Conservation (phyloP, 64 coral and sea anemone species). For the Anthopleura sola region DNA sequence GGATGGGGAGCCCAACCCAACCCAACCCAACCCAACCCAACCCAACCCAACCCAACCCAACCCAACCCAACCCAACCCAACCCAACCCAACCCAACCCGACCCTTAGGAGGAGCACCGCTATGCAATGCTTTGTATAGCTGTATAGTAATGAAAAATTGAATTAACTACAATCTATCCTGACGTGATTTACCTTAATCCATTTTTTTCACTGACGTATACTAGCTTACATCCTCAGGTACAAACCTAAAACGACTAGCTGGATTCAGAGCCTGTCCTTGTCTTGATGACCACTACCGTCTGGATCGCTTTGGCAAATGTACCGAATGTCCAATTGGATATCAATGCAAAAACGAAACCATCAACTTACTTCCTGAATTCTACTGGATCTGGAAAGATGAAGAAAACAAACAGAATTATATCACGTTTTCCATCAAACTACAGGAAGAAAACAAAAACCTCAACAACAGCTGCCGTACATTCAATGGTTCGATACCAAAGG, state of each 20-base stretch:
- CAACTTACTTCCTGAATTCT: constrained; percentile 29
- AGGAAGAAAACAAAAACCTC: constrained; percentile 3
- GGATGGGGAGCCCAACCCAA: too few species aligned
- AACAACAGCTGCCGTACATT: background rate
- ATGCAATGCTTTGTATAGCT: too few species aligned
- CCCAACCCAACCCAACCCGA: too few species aligned
- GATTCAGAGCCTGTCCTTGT: constrained; percentile 59
- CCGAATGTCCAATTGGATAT: constrained; percentile 25
- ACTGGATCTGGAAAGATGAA: constrained; percentile 46
- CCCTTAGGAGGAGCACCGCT: too few species aligned
- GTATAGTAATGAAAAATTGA: too few species aligned
- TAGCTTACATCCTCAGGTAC: constrained; percentile 10
- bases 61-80: too few species aligned
- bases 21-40: too few species aligned
- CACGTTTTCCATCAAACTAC: constrained; percentile 27
- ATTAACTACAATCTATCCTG: too few species aligned
- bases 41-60: too few species aligned
- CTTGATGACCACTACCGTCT: constrained; percentile 24
- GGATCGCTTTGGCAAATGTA: constrained; percentile 47
- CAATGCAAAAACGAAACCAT: constrained; percentile 43
- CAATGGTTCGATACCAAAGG: constrained; percentile 13
- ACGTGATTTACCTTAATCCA: too few species aligned
- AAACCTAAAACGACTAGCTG: constrained; percentile 8
- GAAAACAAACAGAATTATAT: constrained; percentile 4
- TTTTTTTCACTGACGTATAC: too few species aligned